Conservation (phyloP, 2,797 vertebrate species). For the Enoplosus armatus region DNA sequence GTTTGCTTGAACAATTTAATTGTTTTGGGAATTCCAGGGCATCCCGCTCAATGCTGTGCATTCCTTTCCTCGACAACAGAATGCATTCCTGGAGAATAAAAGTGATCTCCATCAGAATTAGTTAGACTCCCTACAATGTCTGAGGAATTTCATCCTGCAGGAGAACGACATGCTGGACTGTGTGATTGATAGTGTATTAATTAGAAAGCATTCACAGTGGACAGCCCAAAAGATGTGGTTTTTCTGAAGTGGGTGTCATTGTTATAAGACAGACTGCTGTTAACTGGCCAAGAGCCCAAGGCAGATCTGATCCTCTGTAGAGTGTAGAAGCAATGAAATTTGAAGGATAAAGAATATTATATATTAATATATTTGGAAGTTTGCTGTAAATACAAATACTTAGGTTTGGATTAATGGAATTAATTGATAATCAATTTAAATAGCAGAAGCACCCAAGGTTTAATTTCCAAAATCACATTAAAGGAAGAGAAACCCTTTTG, state of each 20-base stretch:
- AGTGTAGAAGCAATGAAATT: constrained; percentile 5
- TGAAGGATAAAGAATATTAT: background rate
- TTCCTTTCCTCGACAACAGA: constrained; percentile 73
- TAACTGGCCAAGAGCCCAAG: constrained; percentile 17
- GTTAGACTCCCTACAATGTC: constrained; percentile 74
- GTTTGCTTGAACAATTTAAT: constrained; percentile 80
- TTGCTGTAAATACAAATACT: constrained; percentile 17
- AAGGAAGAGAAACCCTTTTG: constrained; percentile 12
- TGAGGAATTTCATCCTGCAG: constrained; percentile 74
- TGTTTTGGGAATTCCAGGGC: constrained; percentile 75
- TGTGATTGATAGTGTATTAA: constrained; percentile 81
- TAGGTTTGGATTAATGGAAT: background rate
- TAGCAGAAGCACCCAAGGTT: background rate
- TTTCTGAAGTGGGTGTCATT: constrained; percentile 66
- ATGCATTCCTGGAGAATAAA: constrained; percentile 83
- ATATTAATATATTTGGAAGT: constrained; percentile 10
- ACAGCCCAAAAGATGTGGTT: constrained; percentile 31
- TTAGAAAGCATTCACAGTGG: constrained; percentile 63
- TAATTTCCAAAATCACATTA: constrained; percentile 22
- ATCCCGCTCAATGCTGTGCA: constrained; percentile 70
- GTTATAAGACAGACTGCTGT: constrained; percentile 50
- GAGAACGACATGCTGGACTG: constrained; percentile 60
- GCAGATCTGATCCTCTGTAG: background rate
- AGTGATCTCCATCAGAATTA: constrained; percentile 81
- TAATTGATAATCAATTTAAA: constrained; percentile 1